phyloP scores from a whole-genome alignment of 64 coral and sea anemone genomes.

The Actinia tenebrosa region DNA sequence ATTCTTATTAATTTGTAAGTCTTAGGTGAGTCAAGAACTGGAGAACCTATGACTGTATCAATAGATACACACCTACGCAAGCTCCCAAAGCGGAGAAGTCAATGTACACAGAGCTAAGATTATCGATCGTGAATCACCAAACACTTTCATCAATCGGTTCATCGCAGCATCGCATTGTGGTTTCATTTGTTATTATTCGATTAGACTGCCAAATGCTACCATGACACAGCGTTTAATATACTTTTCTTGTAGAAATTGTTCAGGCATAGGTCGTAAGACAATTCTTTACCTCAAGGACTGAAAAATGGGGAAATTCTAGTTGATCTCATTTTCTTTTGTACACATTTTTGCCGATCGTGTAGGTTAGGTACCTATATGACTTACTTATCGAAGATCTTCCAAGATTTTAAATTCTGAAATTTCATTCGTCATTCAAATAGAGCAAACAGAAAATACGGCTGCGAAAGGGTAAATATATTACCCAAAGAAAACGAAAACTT shows the following conservation, averaged over 20 bases:
- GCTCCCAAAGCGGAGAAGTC: neutral
- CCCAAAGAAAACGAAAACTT: too few relatives aligned
- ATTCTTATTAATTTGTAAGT: neutral
- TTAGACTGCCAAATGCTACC: too few relatives aligned
- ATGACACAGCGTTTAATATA: too few relatives aligned
- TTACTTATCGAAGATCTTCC: neutral
- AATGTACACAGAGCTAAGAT: neutral
- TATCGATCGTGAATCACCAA: neutral
- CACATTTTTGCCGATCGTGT: too few relatives aligned
- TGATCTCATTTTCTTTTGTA: too few relatives aligned
- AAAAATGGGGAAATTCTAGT: too few relatives aligned
- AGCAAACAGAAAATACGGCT: neutral
- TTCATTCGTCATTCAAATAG: neutral
- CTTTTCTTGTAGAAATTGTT: too few relatives aligned
- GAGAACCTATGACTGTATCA: neutral
- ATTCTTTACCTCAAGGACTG: too few relatives aligned
- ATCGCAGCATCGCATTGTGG: neutral
- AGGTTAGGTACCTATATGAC: too few relatives aligned
- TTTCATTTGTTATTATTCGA: too few relatives aligned
- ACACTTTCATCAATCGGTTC: neutral
- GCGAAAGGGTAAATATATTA: neutral
- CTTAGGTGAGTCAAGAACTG: neutral
- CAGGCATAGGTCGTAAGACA: too few relatives aligned
- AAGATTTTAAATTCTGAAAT: neutral
- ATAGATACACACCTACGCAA: neutral